Conservation (phyloP, 2,888 invertebrate species). For the Sicus ferrugineus region DNA sequence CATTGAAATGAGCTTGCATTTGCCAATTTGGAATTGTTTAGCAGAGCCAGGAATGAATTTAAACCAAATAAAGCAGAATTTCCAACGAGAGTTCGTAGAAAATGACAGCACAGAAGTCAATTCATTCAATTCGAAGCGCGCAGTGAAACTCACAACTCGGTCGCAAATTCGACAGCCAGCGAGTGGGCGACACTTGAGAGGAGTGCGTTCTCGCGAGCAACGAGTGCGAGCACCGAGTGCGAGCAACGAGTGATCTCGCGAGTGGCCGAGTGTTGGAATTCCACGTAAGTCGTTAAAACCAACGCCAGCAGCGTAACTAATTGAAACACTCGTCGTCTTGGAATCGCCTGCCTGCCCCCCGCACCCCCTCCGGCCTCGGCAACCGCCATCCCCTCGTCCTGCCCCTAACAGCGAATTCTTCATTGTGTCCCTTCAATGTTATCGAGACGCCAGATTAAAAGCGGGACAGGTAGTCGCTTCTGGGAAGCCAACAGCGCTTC, state of each 20-base stretch:
- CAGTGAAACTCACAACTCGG: no score
- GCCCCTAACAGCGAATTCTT: not conserved
- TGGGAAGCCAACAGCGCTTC: conserved; percentile 23
- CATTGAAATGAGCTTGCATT: no score
- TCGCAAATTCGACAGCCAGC: no score
- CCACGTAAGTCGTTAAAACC: conserved; percentile 34
- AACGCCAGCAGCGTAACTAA: conserved; percentile 35
- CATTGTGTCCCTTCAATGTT: not conserved
- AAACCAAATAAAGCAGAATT: no score
- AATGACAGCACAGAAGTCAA: no score
- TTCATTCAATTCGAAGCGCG: no score
- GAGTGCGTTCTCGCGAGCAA: not conserved
- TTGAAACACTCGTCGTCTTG: conserved; percentile 24
- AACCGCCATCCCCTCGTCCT: not conserved
- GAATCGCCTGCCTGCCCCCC: no score
- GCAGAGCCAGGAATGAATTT: no score
- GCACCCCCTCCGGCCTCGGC: not conserved
- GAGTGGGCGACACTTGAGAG: not conserved
- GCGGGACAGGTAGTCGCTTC: conserved; percentile 3
- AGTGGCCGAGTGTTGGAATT: conserved; percentile 13
- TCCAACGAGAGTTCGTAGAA: no score
- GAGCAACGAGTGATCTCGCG: no score
- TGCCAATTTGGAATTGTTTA: no score
- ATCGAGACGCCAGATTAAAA: conserved; percentile 31
- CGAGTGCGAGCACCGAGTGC: no score